These are phyloP conservation scores for rat (Rattus norvegicus) DNA, from an alignment of 2,113 vertebrate genomes.

Conservation along the genomic window DNA sequence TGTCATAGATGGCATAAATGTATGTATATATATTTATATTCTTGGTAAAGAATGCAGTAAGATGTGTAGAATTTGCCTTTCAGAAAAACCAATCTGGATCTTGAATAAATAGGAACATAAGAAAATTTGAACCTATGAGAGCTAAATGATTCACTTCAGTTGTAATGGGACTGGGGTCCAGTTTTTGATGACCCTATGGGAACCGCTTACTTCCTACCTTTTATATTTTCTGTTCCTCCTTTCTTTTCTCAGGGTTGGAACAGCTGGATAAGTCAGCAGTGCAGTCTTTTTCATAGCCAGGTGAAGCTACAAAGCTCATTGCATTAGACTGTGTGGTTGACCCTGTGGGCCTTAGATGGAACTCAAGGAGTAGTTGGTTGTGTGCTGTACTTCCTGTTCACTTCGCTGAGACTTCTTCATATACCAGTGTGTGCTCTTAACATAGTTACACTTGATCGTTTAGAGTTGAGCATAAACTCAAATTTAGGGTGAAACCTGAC, in stretches of 20 bases:
- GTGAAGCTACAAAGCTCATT: constrained; percentile 14
- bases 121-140: constrained; percentile 36
- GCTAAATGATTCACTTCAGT: not conserved
- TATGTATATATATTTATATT: not conserved
- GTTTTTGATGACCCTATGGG: not conserved
- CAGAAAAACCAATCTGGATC: constrained; percentile 49
- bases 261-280: constrained; percentile 43
- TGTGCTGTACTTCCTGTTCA: constrained; percentile 48
- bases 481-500: constrained; percentile 6
- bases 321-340: constrained; percentile 22
- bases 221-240: constrained; percentile 45
- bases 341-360: not conserved
- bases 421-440: constrained; percentile 37
- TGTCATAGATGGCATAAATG: not conserved
- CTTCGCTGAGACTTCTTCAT: constrained; percentile 55
- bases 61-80: constrained; percentile 36
- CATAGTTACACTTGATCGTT: not conserved
- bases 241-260: constrained; percentile 33
- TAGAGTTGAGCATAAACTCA: constrained; percentile 49
- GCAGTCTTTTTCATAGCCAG: not conserved
- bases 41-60: constrained; percentile 52
- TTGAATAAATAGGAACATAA: constrained; percentile 33
- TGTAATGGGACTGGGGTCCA: not conserved
- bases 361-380: constrained; percentile 42
- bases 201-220: constrained; percentile 51